phyloP scores from a whole-genome alignment of 1,140 invertebrate species.

The Luehdorfia chinensis region DNA sequence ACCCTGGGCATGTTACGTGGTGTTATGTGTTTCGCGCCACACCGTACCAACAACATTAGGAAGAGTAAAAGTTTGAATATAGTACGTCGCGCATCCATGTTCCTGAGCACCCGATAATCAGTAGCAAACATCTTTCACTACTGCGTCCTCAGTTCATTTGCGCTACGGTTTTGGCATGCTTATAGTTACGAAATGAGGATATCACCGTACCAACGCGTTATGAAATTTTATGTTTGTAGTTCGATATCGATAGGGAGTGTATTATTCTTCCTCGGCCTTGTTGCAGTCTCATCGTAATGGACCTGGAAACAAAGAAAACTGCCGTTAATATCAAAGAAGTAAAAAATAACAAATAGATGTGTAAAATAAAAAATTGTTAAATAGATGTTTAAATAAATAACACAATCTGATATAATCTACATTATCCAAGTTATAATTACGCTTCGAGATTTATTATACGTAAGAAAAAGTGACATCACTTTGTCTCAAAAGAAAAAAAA shows the following conservation, averaged over 20 bases:
- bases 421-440: no score
- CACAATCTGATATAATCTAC: no score
- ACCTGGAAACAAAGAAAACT: conserved; percentile 54
- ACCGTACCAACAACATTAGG: conserved; percentile 54
- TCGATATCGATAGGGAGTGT: conserved; percentile 49
- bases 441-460: no score
- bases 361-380: no score
- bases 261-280: conserved; percentile 35
- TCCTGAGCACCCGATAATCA: conserved; percentile 47
- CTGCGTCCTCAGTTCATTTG: conserved; percentile 28
- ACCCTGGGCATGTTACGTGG: conserved; percentile 26
- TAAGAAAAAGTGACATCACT: no score
- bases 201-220: conserved; percentile 23
- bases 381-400: no score
- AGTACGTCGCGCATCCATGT: conserved; percentile 63
- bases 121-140: conserved; percentile 49
- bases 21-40: conserved; percentile 48
- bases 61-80: conserved; percentile 63
- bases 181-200: conserved; percentile 25
- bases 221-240: conserved; percentile 60
- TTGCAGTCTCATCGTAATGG: conserved; percentile 58
- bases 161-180: conserved; percentile 37
- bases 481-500: no score
- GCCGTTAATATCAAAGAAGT: no score
- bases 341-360: no score